Percentiles rank a stretch among this genome's conserved stretches.
phyloP scores from a whole-genome alignment of 2,888 invertebrate genomes.

The Petrophora chlorosata region DNA sequence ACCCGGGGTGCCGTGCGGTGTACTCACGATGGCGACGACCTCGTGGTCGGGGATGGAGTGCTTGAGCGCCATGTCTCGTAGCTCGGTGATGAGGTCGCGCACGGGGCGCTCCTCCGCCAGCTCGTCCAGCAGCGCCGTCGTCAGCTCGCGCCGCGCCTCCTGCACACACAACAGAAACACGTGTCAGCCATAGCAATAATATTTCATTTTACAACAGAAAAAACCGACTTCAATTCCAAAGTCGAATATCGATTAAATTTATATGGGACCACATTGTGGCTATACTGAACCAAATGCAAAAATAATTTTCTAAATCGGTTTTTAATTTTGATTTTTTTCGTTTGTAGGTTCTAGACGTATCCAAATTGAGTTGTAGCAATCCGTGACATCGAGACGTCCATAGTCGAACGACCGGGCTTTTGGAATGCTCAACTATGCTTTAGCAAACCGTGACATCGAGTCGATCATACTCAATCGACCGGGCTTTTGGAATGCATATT shows the following conservation, averaged over 20 bases:
- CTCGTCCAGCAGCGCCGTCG: conserved; percentile 91
- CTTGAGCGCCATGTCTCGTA: conserved; percentile 93
- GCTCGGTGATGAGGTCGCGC: conserved; percentile 92
- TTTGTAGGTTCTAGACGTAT: too few species aligned
- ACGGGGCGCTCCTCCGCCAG: conserved; percentile 93
- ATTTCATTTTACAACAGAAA: too few species aligned
- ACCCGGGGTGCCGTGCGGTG: not conserved
- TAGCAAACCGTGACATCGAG: conserved; percentile 21
- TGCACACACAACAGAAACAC: conserved; percentile 61
- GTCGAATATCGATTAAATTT: too few species aligned
- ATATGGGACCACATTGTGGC: too few species aligned
- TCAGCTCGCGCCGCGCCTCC: conserved; percentile 77
- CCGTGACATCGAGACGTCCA: too few species aligned
- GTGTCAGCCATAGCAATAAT: too few species aligned
- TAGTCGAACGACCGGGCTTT: too few species aligned
- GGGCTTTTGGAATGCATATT: conserved; percentile 26
- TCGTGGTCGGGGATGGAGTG: conserved; percentile 95
- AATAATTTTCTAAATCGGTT: too few species aligned
- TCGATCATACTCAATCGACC: conserved; percentile 11
- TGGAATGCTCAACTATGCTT: conserved; percentile 9
- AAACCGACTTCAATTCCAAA: too few species aligned
- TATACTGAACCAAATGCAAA: too few species aligned
- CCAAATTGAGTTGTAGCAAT: too few species aligned
- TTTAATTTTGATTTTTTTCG: too few species aligned
- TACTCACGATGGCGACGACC: conserved; percentile 91